These are phyloP conservation scores for Lysiphlebus fabarum DNA, from an alignment of 1,140 invertebrate genomes.

Conservation along the genomic window DNA sequence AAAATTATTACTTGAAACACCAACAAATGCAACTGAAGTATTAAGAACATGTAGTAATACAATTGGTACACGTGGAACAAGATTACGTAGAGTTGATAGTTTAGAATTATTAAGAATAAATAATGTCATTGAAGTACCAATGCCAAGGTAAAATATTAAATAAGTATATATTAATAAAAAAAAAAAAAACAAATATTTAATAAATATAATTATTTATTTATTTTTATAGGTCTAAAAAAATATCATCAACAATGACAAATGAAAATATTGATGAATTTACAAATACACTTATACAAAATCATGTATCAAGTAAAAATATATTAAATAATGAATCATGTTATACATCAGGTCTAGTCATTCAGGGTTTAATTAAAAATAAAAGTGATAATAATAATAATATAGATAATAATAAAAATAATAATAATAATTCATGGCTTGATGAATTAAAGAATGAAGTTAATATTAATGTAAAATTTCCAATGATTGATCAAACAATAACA, in stretches of 20 bases:
- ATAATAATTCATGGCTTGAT: neutral
- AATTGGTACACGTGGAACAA: constrained; percentile 24
- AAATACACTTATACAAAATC: constrained; percentile 39
- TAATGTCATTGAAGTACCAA: constrained; percentile 61
- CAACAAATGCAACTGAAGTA: constrained; percentile 48
- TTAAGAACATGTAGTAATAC: constrained; percentile 38
- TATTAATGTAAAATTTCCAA: constrained; percentile 47
- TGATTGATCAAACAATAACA: constrained; percentile 66
- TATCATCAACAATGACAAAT: constrained; percentile 12
- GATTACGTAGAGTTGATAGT: constrained; percentile 35
- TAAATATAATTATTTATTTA: too few relatives aligned
- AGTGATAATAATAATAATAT: constrained; percentile 27
- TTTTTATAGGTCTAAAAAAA: constrained; percentile 33
- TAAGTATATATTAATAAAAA: neutral
- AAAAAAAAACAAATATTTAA: too few relatives aligned
- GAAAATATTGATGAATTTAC: constrained; percentile 40
- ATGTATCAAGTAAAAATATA: constrained; percentile 24
- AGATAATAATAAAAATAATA: constrained; percentile 20
- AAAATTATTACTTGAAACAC: constrained; percentile 44
- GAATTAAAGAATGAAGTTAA: constrained; percentile 45
- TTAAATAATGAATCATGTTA: constrained; percentile 33
- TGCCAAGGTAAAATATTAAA: constrained; percentile 46
- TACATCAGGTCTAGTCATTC: constrained; percentile 48
- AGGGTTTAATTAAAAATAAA: constrained; percentile 44
- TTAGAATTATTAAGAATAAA: constrained; percentile 50